Percentiles rank a stretch among this genome's conserved stretches.
Conservation (phyloP, 2,797 vertebrate genomes). For the Pogoniulus pusillus region DNA sequence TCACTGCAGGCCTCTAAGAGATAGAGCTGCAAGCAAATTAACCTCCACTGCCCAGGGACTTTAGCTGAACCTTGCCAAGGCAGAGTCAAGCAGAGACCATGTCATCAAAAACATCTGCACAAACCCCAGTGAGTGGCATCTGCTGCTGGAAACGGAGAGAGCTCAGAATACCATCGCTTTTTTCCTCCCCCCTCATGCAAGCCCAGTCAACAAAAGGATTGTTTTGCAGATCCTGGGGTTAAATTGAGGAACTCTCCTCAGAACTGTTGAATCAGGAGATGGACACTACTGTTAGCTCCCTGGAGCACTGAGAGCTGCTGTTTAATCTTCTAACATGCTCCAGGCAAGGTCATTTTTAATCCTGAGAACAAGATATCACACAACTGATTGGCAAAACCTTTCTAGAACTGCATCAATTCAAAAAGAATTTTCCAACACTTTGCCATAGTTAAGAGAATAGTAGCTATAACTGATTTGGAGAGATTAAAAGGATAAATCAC, state of each 20-base stretch:
- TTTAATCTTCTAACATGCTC: conserved; percentile 34
- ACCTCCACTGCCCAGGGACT: neutral
- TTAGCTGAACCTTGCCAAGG: neutral
- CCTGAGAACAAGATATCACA: conserved; percentile 42
- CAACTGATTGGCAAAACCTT: conserved; percentile 47
- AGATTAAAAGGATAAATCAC: conserved; percentile 67
- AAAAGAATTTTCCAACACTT: conserved; percentile 51
- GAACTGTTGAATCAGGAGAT: conserved; percentile 14
- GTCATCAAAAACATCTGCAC: conserved; percentile 5
- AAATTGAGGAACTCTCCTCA: conserved; percentile 10
- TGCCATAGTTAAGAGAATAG: conserved; percentile 43
- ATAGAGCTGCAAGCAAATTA: neutral
- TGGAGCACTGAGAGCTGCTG: neutral
- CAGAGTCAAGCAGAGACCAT: neutral
- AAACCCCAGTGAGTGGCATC: neutral
- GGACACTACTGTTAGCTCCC: conserved; percentile 21
- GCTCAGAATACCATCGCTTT: neutral
- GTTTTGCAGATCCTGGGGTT: neutral
- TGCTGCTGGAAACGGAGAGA: neutral
- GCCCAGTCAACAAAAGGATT: neutral
- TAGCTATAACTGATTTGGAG: conserved; percentile 36
- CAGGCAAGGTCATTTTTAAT: conserved; percentile 59
- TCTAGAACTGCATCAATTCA: conserved; percentile 28
- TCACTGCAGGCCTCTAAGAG: neutral
- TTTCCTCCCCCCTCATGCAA: neutral